Evolutionary conservation across 2,797 vertebrate genomes (phyloP).

Genomic region (Synaphobranchus kaupii): DNA sequence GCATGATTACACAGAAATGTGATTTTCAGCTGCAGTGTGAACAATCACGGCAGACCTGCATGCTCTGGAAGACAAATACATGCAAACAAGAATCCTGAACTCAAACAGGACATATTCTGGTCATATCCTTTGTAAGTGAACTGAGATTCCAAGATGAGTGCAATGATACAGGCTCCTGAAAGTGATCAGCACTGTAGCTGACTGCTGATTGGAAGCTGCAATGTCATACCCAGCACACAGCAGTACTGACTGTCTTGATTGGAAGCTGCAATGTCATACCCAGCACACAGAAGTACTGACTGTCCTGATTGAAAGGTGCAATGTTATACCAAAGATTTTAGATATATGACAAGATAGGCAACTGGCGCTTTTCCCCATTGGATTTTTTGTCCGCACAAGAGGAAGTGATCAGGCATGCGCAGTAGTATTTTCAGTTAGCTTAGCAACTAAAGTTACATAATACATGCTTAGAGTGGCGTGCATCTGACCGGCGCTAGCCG

Average conservation of each 20-base stretch:
- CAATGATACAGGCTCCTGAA: not conserved
- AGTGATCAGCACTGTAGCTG: not conserved
- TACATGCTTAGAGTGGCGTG: too few relatives aligned
- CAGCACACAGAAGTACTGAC: too few relatives aligned
- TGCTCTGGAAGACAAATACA: not conserved
- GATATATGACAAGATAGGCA: too few relatives aligned
- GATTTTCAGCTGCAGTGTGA: not conserved
- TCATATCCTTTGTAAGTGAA: not conserved
- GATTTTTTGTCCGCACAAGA: too few relatives aligned
- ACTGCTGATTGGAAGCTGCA: too few relatives aligned
- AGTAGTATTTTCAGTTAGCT: too few relatives aligned
- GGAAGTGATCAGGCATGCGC: too few relatives aligned
- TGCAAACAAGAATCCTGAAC: not conserved
- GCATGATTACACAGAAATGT: not conserved
- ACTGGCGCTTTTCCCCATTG: too few relatives aligned
- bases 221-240: not conserved
- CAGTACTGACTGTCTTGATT: not conserved
- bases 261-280: too few relatives aligned
- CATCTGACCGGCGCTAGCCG: too few relatives aligned
- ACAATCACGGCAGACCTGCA: not conserved
- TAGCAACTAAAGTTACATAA: too few relatives aligned
- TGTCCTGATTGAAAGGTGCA: not conserved
- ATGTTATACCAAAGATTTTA: not conserved
- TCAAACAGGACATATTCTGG: not conserved
- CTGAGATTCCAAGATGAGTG: too few relatives aligned